These are phyloP conservation scores for Zophobas atratus DNA, from an alignment of 1,140 invertebrate species.

Conservation along the genomic window DNA sequence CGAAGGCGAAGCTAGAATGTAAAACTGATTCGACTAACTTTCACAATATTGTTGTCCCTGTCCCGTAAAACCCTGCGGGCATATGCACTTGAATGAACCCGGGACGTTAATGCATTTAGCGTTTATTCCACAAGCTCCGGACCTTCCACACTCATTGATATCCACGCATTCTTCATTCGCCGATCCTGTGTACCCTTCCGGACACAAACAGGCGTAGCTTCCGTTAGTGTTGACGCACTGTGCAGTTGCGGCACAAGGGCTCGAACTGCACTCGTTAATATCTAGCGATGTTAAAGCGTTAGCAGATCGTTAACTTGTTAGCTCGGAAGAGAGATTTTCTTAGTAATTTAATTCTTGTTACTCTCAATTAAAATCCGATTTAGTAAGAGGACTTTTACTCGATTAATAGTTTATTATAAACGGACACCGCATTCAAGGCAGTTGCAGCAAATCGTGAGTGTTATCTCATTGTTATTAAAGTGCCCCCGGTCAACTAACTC, in stretches of 20 bases:
- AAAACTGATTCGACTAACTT: slow-evolving; percentile 78
- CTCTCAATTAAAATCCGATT: not conserved
- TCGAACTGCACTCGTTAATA: slow-evolving; percentile 75
- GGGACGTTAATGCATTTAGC: slow-evolving; percentile 94
- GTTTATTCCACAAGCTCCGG: slow-evolving; percentile 85
- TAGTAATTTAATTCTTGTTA: slow-evolving; percentile 24
- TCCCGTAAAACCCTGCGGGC: slow-evolving; percentile 87
- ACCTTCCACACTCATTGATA: slow-evolving; percentile 79
- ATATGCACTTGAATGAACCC: slow-evolving; percentile 93
- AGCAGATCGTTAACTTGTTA: slow-evolving; percentile 46
- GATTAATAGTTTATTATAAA: slow-evolving; percentile 15
- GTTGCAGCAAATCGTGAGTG: slow-evolving; percentile 18
- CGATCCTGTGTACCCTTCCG: slow-evolving; percentile 78
- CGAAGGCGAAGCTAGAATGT: slow-evolving; percentile 40
- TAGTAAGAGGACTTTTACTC: slow-evolving; percentile 5
- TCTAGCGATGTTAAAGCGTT: slow-evolving; percentile 67
- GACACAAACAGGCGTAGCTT: slow-evolving; percentile 83
- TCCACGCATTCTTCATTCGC: slow-evolving; percentile 72
- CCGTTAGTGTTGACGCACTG: slow-evolving; percentile 83
- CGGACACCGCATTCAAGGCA: slow-evolving; percentile 9
- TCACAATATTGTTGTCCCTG: slow-evolving; percentile 80
- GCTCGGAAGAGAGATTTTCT: slow-evolving; percentile 56
- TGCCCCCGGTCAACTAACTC: not conserved
- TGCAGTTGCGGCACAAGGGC: slow-evolving; percentile 80
- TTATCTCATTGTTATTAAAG: slow-evolving; percentile 10